A percentile compares a stretch with the other conserved stretches of the same genome.
phyloP scores from a whole-genome alignment of 2,888 invertebrate species.

The Fabriciana adippe region DNA sequence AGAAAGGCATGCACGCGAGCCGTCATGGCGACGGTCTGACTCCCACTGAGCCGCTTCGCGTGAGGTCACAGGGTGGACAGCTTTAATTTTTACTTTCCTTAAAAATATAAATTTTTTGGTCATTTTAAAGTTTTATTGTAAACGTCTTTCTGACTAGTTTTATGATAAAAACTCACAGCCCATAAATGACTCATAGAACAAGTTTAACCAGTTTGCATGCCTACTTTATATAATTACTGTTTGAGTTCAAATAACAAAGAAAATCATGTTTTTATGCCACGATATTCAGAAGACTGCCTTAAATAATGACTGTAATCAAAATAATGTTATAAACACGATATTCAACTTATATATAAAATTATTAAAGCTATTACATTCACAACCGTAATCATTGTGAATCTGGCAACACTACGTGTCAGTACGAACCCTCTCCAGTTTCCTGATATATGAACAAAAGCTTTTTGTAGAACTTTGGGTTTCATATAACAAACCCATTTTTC shows the following conservation, averaged over 20 bases:
- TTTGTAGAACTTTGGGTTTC: conserved; percentile 42
- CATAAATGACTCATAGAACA: conserved; percentile 36
- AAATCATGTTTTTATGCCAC: neutral
- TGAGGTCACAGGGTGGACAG: conserved; percentile 54
- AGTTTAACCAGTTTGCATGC: conserved; percentile 43
- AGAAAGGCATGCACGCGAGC: conserved; percentile 58
- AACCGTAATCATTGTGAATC: conserved; percentile 2
- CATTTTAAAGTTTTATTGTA: neutral
- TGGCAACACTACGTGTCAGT: conserved; percentile 46
- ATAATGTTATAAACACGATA: too few relatives aligned
- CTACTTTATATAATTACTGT: conserved; percentile 18
- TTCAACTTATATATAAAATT: too few relatives aligned
- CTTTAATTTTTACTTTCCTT: conserved; percentile 26
- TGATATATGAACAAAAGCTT: conserved; percentile 47
- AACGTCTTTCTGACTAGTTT: neutral
- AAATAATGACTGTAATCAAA: too few relatives aligned
- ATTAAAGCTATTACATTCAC: too few relatives aligned
- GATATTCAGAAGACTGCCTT: neutral
- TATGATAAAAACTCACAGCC: conserved; percentile 35
- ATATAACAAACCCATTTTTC: conserved; percentile 17
- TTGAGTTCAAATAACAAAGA: neutral
- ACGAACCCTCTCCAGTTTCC: conserved; percentile 42
- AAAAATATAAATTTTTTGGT: conserved; percentile 3
- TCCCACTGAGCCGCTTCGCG: conserved; percentile 55
- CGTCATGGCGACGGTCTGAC: conserved; percentile 67